These are phyloP conservation scores for Fissipunctia ypsillon DNA, from an alignment of 2,888 invertebrate genomes.

Conservation along the genomic window DNA sequence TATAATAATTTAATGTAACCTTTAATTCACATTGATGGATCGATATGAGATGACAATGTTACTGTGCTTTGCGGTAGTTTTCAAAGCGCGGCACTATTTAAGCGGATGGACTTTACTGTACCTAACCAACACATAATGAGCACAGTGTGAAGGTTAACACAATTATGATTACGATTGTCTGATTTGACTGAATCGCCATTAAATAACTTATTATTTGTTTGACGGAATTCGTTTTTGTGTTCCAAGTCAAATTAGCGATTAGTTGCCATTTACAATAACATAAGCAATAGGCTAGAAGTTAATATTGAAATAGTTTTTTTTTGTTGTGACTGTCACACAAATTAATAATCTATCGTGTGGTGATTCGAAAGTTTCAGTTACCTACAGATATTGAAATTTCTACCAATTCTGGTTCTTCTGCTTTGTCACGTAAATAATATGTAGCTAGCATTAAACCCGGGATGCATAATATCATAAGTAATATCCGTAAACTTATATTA, in stretches of 20 bases:
- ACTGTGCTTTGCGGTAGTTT: not conserved
- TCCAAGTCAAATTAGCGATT: not conserved
- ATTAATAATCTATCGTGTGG: not conserved
- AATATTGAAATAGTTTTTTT: not conserved
- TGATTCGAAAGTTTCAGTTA: not conserved
- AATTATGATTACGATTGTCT: not conserved
- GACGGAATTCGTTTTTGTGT: not conserved
- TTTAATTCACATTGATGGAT: constrained; percentile 2
- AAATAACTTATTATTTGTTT: not conserved
- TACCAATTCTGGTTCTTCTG: not conserved
- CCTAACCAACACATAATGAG: not conserved
- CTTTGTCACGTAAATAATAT: constrained; percentile 38
- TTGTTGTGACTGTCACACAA: not conserved
- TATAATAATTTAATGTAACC: not conserved
- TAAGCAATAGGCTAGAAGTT: not conserved
- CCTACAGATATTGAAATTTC: constrained; percentile 4
- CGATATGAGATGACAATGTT: not conserved
- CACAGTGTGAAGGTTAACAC: not conserved
- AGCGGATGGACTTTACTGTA: not conserved
- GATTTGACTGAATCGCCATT: not conserved
- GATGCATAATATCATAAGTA: constrained; percentile 25
- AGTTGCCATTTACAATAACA: not conserved
- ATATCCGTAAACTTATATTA: constrained; percentile 52
- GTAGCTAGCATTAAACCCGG: constrained; percentile 33
- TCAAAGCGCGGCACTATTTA: not conserved